phyloP scores from a whole-genome alignment of 2,888 invertebrate species.

The Erynnis tages region DNA sequence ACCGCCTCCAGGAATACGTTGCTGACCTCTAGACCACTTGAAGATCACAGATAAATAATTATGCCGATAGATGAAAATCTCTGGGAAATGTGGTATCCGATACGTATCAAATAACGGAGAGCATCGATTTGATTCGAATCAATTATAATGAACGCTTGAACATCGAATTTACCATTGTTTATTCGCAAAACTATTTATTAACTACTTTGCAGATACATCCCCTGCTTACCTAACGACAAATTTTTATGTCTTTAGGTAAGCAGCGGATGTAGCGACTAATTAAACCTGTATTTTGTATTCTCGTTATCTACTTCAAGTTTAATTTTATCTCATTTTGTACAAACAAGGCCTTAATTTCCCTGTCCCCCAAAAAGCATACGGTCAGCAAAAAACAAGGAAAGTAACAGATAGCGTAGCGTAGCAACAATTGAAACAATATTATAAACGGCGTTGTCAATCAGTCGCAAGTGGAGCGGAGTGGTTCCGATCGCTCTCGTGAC shows the following conservation, averaged over 20 bases:
- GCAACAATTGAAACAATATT: slow-evolving; percentile 4
- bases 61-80: no score
- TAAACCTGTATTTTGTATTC: no score
- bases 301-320: no score
- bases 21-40: no score
- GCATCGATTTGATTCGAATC: not conserved
- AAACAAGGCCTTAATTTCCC: not conserved
- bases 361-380: not conserved
- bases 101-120: not conserved
- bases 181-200: no score
- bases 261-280: no score
- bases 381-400: slow-evolving; percentile 8
- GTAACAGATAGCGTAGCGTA: not conserved
- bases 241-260: no score
- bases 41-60: no score
- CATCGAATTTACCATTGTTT: no score
- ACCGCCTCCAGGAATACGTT: not conserved
- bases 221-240: no score
- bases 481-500: slow-evolving; percentile 9
- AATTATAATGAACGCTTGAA: no score
- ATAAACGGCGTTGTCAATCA: slow-evolving; percentile 22
- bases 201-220: no score
- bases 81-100: not conserved
- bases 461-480: slow-evolving; percentile 15
- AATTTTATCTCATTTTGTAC: not conserved